Evolutionary conservation across 2,113 vertebrate species (phyloP).

Genomic region (Eurypyga helias): DNA sequence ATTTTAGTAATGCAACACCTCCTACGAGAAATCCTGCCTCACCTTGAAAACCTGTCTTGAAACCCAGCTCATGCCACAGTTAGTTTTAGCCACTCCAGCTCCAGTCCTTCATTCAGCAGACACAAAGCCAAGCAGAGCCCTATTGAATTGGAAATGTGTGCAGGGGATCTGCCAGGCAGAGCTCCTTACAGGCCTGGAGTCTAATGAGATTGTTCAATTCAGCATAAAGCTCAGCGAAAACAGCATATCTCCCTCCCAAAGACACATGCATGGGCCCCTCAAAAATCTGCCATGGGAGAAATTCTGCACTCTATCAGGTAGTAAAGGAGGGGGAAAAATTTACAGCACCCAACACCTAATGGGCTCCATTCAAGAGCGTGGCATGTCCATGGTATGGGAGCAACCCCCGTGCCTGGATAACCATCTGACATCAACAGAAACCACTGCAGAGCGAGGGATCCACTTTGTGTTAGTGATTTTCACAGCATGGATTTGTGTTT

Average conservation of each 20-base stretch:
- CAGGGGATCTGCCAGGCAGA: neutral
- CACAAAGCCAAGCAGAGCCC: neutral
- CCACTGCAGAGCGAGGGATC: neutral
- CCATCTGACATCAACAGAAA: neutral
- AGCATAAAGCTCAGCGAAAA: neutral
- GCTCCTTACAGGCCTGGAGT: neutral
- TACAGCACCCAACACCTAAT: neutral
- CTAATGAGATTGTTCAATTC: neutral
- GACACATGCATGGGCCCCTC: rapidly evolving
- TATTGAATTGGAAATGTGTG: neutral
- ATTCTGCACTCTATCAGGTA: neutral
- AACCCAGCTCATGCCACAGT: neutral
- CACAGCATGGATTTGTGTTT: neutral
- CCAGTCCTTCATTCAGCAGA: neutral
- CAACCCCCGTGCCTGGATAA: neutral
- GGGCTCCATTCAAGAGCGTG: neutral
- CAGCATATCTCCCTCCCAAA: neutral
- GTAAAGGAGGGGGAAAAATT: neutral
- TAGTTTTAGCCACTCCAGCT: neutral
- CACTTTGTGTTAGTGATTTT: neutral
- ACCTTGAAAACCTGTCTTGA: neutral
- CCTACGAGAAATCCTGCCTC: neutral
- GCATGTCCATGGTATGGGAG: rapidly evolving
- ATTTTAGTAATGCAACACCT: rapidly evolving
- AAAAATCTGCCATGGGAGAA: rapidly evolving